phyloP scores from a whole-genome alignment of 2,888 invertebrate genomes.

The Limnephilus marmoratus region DNA sequence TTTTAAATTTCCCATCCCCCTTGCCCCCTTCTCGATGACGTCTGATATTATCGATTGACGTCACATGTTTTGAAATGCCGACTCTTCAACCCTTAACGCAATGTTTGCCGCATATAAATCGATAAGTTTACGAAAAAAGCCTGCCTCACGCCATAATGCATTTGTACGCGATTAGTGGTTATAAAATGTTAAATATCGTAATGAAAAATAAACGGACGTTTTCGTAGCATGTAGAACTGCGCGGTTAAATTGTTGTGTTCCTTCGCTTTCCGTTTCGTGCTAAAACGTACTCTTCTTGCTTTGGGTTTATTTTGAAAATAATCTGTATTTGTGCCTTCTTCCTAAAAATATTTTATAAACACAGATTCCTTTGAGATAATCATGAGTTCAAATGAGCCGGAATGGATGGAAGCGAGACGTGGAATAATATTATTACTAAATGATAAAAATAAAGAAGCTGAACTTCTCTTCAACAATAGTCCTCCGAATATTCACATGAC shows the following conservation, averaged over 20 bases:
- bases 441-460: slow-evolving; percentile 73
- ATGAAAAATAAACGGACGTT: slow-evolving; percentile 22
- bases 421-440: slow-evolving; percentile 74
- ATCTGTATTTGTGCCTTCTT: slow-evolving; percentile 5
- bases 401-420: slow-evolving; percentile 72
- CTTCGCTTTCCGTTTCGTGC: slow-evolving; percentile 26
- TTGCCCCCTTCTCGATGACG: neutral
- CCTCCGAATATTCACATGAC: slow-evolving; percentile 73
- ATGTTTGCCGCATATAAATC: slow-evolving; percentile 45
- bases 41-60: slow-evolving; percentile 30
- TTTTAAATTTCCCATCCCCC: neutral
- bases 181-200: neutral
- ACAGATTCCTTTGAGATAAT: slow-evolving; percentile 40
- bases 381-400: slow-evolving; percentile 67
- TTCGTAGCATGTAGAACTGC: slow-evolving; percentile 19
- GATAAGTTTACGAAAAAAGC: slow-evolving; percentile 22
- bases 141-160: slow-evolving; percentile 37
- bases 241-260: slow-evolving; percentile 7
- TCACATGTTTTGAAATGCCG: slow-evolving; percentile 35
- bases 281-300: neutral
- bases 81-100: slow-evolving; percentile 37
- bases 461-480: slow-evolving; percentile 71
- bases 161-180: neutral
- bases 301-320: neutral
- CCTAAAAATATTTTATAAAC: slow-evolving; percentile 16